These are phyloP conservation scores for Osmerus eperlanus DNA, from an alignment of 2,113 vertebrate genomes.

Conservation along the genomic window DNA sequence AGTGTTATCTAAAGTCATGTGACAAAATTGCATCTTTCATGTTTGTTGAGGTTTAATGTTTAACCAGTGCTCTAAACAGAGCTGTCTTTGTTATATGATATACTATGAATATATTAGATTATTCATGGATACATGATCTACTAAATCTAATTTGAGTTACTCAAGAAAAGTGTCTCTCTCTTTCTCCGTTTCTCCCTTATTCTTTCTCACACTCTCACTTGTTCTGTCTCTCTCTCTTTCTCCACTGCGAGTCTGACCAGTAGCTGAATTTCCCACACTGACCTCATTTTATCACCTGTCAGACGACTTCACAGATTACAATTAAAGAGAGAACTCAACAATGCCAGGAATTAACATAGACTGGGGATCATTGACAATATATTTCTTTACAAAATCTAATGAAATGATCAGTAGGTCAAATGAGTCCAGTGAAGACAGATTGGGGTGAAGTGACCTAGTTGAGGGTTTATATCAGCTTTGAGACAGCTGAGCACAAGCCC, in stretches of 20 bases:
- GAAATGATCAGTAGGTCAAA: slow-evolving; percentile 9
- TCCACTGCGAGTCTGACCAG: too few species aligned
- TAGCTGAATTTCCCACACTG: too few species aligned
- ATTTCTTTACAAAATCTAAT: background rate
- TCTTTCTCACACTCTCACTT: too few species aligned
- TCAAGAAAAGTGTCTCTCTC: background rate
- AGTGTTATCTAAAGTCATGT: too few species aligned
- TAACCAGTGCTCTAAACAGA: background rate
- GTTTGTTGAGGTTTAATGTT: background rate
- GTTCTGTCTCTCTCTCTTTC: too few species aligned
- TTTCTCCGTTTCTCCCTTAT: too few species aligned
- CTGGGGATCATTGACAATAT: too few species aligned
- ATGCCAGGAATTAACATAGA: too few species aligned
- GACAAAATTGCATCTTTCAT: background rate
- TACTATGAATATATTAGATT: background rate
- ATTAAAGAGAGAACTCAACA: too few species aligned
- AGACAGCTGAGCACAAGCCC: slow-evolving; percentile 33
- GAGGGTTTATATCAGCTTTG: slow-evolving; percentile 30
- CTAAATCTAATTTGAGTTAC: background rate
- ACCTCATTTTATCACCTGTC: too few species aligned
- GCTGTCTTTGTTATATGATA: background rate
- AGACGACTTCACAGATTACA: too few species aligned
- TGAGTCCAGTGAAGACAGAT: slow-evolving; percentile 40
- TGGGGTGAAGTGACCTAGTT: slow-evolving; percentile 51
- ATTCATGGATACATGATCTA: background rate